phyloP scores from a whole-genome alignment of 2,888 invertebrate species.

The Auanema freiburgensis region DNA sequence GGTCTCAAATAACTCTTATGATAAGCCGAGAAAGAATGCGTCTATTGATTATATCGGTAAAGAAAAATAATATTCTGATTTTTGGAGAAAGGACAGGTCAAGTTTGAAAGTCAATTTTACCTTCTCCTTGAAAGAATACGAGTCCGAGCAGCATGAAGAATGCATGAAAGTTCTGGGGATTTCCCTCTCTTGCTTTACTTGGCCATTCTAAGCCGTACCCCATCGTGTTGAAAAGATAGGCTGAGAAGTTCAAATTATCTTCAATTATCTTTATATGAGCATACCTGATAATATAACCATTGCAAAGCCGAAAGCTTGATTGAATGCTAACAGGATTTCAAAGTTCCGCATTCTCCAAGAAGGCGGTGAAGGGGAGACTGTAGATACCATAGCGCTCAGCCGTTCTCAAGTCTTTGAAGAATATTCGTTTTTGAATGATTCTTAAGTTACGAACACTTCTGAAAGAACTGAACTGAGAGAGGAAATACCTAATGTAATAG shows the following conservation, averaged over 20 bases:
- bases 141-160: slow-evolving; percentile 48
- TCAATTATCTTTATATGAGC: neutral
- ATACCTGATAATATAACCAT: slow-evolving; percentile 38
- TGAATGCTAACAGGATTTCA: slow-evolving; percentile 29
- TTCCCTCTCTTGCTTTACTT: neutral
- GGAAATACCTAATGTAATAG: too few species aligned
- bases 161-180: slow-evolving; percentile 28
- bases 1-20: too few species aligned
- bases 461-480: too few species aligned
- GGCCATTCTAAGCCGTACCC: slow-evolving; percentile 34
- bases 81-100: too few species aligned
- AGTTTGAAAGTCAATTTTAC: slow-evolving; percentile 24
- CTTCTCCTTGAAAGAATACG: slow-evolving; percentile 58
- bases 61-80: too few species aligned
- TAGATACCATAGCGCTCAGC: too few species aligned
- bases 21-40: too few species aligned
- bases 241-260: slow-evolving; percentile 9
- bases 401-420: too few species aligned
- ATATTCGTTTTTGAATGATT: too few species aligned
- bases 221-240: slow-evolving; percentile 36
- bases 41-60: too few species aligned
- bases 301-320: slow-evolving; percentile 42
- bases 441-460: too few species aligned
- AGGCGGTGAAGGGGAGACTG: too few species aligned
- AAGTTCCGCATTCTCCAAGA: slow-evolving; percentile 20